Evolutionary conservation across 1,140 invertebrate genomes (phyloP).

Genomic region (Coelopa frigida): DNA sequence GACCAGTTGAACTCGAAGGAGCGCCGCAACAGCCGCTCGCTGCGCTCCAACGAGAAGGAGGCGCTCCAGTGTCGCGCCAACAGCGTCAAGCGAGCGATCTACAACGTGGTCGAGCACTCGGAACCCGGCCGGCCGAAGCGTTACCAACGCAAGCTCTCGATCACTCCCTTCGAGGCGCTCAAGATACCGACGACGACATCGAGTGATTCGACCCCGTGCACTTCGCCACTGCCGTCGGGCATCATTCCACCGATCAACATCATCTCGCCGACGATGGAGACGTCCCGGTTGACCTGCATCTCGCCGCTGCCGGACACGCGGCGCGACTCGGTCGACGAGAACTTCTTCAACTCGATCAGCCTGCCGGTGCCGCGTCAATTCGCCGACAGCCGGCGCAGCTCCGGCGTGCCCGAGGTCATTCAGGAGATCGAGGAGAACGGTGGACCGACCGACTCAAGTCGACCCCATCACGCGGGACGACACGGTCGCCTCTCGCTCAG

Average conservation of each 20-base stretch:
- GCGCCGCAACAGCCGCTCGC: slow-evolving; percentile 32
- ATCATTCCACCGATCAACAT: slow-evolving; percentile 46
- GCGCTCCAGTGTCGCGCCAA: slow-evolving; percentile 59
- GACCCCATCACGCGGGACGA: slow-evolving; percentile 30
- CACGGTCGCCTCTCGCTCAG: slow-evolving; percentile 31
- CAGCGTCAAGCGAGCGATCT: slow-evolving; percentile 81
- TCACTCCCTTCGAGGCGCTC: slow-evolving; percentile 34
- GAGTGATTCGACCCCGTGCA: slow-evolving; percentile 52
- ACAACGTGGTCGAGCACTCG: slow-evolving; percentile 74
- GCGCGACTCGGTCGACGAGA: slow-evolving; percentile 56
- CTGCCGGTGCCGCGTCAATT: slow-evolving; percentile 66
- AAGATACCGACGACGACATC: slow-evolving; percentile 40
- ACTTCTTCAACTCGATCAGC: slow-evolving; percentile 45
- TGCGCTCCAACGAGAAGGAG: slow-evolving; percentile 45
- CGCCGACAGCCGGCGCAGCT: slow-evolving; percentile 63
- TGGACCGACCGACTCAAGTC: slow-evolving; percentile 14
- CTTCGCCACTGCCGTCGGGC: slow-evolving; percentile 49
- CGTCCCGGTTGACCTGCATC: slow-evolving; percentile 50
- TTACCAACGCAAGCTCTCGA: slow-evolving; percentile 40
- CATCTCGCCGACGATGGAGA: slow-evolving; percentile 41
- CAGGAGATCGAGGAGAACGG: slow-evolving; percentile 39
- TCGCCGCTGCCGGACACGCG: slow-evolving; percentile 62
- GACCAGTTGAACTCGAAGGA: slow-evolving; percentile 41
- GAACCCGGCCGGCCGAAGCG: slow-evolving; percentile 57
- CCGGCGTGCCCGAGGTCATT: slow-evolving; percentile 52